A percentile compares a stretch with the other conserved stretches of the same genome.
Conservation (phyloP, 2,113 vertebrate genomes). For the Leucoraja erinaceus region DNA sequence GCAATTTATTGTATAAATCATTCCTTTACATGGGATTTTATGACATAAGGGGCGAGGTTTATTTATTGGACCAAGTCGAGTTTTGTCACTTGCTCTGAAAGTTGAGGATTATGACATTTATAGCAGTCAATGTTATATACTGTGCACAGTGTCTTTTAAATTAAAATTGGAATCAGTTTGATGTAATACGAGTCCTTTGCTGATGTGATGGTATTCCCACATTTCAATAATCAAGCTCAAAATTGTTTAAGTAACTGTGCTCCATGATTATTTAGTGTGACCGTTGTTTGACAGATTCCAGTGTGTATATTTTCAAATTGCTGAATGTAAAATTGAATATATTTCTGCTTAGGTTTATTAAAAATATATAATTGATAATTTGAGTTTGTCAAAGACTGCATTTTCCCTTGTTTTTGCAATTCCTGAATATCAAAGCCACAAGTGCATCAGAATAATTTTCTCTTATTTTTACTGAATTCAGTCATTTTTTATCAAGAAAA, state of each 20-base stretch:
- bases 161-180: constrained; percentile 11
- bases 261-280: background rate
- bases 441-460: background rate
- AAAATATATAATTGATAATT: background rate
- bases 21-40: background rate
- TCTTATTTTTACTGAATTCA: background rate
- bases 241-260: background rate
- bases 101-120: background rate
- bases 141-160: background rate
- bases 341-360: background rate
- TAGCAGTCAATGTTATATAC: background rate
- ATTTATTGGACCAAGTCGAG: background rate
- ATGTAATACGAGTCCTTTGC: background rate
- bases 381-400: background rate
- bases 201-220: background rate
- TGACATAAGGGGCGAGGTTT: background rate
- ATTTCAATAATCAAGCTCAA: background rate
- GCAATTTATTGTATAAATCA: constrained; percentile 1
- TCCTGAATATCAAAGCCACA: too few species aligned
- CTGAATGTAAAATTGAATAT: background rate
- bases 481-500: background rate
- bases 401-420: too few species aligned
- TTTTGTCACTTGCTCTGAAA: background rate
- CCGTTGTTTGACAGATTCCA: background rate
- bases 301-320: background rate